Conservation (phyloP, 2,113 vertebrate species). For the Brevimyrus niger region DNA sequence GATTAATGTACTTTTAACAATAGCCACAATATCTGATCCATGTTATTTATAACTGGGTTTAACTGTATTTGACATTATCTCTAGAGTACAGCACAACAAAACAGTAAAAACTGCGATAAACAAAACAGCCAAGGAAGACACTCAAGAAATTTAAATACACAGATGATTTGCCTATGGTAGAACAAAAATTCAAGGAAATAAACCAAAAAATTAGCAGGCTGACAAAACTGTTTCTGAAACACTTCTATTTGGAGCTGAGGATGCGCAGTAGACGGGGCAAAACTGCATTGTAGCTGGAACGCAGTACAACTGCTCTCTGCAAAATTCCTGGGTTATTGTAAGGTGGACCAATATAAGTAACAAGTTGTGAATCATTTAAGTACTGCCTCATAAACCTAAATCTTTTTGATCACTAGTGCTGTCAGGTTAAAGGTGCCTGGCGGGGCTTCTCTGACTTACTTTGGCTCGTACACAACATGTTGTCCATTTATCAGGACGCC, state of each 20-base stretch:
- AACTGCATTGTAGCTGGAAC: not conserved
- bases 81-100: not conserved
- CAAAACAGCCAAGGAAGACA: not conserved
- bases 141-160: not conserved
- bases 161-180: not conserved
- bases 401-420: not conserved
- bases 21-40: not conserved
- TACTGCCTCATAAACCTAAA: not conserved
- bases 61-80: not conserved
- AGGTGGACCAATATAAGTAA: not conserved
- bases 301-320: not conserved
- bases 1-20: not conserved
- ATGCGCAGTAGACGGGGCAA: not conserved
- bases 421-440: not conserved
- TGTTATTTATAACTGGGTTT: not conserved
- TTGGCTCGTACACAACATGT: conserved; percentile 74
- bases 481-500: conserved; percentile 63
- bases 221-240: not conserved
- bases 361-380: not conserved
- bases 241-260: not conserved
- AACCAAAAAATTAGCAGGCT: not conserved
- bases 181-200: not conserved
- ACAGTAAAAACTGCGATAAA: not conserved
- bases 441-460: conserved; percentile 51
- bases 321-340: not conserved